phyloP scores from a whole-genome alignment of 2,113 vertebrate species.

The Tenebrosternarchus preto region DNA sequence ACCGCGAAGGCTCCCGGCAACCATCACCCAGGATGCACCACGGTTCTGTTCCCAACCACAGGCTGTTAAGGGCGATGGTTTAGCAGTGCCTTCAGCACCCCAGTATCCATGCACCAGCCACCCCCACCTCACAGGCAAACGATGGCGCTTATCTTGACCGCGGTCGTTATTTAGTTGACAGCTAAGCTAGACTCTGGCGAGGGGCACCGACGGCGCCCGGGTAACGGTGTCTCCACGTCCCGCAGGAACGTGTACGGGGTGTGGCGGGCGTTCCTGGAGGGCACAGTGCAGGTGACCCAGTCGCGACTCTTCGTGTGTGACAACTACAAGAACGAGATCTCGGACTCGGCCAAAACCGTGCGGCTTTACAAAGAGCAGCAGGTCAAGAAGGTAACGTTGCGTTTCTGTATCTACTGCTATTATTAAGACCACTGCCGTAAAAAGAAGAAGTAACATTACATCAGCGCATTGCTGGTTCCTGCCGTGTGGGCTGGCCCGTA shows the following conservation, averaged over 20 bases:
- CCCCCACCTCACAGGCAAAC: too few relatives aligned
- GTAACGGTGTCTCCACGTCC: slow-evolving; percentile 35
- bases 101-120: too few relatives aligned
- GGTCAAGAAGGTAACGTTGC: slow-evolving; percentile 84
- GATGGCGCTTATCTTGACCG: too few relatives aligned
- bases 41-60: too few relatives aligned
- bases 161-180: too few relatives aligned
- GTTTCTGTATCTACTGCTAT: neutral
- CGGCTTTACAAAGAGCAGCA: slow-evolving; percentile 96
- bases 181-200: too few relatives aligned
- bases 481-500: neutral
- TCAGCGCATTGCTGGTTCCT: neutral
- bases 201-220: too few relatives aligned
- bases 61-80: too few relatives aligned
- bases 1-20: too few relatives aligned
- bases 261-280: slow-evolving; percentile 94
- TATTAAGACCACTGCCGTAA: neutral
- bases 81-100: too few relatives aligned
- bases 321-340: slow-evolving; percentile 94
- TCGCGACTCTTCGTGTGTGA: slow-evolving; percentile 94
- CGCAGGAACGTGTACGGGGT: slow-evolving; percentile 92
- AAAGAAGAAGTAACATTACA: neutral
- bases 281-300: slow-evolving; percentile 93
- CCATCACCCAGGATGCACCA: too few relatives aligned
- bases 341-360: slow-evolving; percentile 92